phyloP scores from a whole-genome alignment of 2,797 vertebrate species.

The Tinamus major region DNA sequence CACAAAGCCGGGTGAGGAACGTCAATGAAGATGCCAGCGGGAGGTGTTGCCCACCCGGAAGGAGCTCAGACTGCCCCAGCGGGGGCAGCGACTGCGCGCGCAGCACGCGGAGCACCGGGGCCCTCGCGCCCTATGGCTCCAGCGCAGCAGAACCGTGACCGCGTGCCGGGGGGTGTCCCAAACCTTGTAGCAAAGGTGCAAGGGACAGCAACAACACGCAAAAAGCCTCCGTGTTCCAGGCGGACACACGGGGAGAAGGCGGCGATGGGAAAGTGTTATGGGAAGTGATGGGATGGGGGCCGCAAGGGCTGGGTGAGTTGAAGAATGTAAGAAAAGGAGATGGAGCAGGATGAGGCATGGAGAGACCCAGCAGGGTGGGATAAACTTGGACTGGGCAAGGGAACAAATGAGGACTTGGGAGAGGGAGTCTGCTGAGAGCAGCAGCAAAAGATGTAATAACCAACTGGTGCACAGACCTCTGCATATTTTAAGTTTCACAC shows the following conservation, averaged over 20 bases:
- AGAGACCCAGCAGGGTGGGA: not conserved
- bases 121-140: not conserved
- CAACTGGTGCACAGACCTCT: not conserved
- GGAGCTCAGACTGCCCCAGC: not conserved
- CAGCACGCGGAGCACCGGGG: not conserved
- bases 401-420: not conserved
- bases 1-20: not conserved
- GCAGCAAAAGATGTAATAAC: not conserved
- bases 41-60: not conserved
- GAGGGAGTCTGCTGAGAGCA: not conserved
- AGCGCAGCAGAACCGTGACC: no score
- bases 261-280: not conserved
- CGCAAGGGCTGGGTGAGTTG: fast-evolving
- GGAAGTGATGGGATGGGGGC: fast-evolving
- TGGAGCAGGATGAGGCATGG: not conserved
- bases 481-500: not conserved
- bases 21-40: not conserved
- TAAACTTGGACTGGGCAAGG: not conserved
- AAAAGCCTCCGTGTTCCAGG: not conserved
- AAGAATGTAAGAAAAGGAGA: not conserved
- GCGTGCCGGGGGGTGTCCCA: no score
- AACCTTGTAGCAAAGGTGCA: not conserved
- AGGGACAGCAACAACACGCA: not conserved
- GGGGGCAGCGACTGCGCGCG: not conserved
- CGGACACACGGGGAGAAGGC: not conserved